Percentiles rank a stretch among this genome's conserved stretches.
phyloP scores from a whole-genome alignment of 2,797 vertebrate genomes.

The Erethizon dorsatum region DNA sequence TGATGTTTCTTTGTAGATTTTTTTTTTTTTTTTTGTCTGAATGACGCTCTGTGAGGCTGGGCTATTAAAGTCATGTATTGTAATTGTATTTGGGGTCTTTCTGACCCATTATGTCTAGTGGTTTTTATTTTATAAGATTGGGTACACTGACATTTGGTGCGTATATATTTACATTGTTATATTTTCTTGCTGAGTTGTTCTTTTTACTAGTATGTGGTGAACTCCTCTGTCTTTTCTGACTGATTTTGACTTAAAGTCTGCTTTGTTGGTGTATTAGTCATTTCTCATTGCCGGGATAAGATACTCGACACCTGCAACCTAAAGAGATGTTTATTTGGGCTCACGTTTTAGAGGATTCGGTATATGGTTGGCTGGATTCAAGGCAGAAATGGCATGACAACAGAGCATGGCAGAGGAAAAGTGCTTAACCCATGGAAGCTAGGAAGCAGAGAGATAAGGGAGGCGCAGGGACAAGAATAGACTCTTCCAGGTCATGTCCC shows the following conservation, averaged over 20 bases:
- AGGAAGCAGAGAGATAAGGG: background rate
- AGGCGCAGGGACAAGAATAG: background rate
- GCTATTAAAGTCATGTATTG: background rate
- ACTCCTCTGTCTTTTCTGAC: background rate
- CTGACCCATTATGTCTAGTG: background rate
- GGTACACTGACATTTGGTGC: background rate
- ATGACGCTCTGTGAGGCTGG: background rate
- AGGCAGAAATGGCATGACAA: background rate
- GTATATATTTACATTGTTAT: background rate
- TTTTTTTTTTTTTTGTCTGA: background rate
- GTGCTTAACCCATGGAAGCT: background rate
- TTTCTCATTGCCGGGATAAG: background rate
- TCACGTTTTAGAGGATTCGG: background rate
- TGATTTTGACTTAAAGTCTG: background rate
- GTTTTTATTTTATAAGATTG: background rate
- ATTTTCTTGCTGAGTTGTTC: background rate
- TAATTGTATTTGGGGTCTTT: background rate
- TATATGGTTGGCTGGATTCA: background rate
- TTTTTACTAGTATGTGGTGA: background rate
- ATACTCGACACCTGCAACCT: background rate
- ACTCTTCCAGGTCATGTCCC: background rate
- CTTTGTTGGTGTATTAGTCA: background rate
- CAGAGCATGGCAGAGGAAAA: background rate
- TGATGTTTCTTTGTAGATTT: background rate
- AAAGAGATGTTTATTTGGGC: background rate